These are phyloP conservation scores for Rhagium mordax DNA, from an alignment of 2,888 invertebrate species.

Conservation along the genomic window DNA sequence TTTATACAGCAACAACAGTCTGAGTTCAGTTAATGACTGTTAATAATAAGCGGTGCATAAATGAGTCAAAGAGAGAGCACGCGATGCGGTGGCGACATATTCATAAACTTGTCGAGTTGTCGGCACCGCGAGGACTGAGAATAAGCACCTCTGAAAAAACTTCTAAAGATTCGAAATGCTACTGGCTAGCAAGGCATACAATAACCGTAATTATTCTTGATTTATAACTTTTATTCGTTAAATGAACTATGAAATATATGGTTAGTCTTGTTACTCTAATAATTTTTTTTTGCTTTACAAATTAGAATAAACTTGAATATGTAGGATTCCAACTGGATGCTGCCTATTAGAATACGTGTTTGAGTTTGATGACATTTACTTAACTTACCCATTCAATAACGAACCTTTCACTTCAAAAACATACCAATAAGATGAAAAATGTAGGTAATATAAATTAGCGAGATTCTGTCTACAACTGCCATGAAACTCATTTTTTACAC, in stretches of 20 bases:
- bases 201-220: neutral
- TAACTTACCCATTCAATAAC: too few relatives aligned
- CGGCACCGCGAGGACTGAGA: constrained; percentile 30
- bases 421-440: too few relatives aligned
- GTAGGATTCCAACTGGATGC: too few relatives aligned
- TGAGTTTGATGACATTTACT: too few relatives aligned
- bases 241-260: neutral
- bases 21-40: constrained; percentile 19
- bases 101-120: constrained; percentile 32
- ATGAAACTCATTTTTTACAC: too few relatives aligned
- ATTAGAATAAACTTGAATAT: too few relatives aligned
- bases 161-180: neutral
- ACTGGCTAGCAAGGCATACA: neutral
- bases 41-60: constrained; percentile 36
- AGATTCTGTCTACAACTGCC: too few relatives aligned
- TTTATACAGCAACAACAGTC: neutral
- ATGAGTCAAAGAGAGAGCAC: constrained; percentile 38
- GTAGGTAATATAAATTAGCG: too few relatives aligned
- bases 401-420: too few relatives aligned
- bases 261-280: too few relatives aligned
- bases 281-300: too few relatives aligned
- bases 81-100: constrained; percentile 31
- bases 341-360: too few relatives aligned
- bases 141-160: constrained; percentile 26
- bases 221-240: neutral